Evolutionary conservation across 2,113 vertebrate species (phyloP), one percentile per base, ranked within the genome.

Genomic region (Ictidomys tridecemlineatus): DNA sequence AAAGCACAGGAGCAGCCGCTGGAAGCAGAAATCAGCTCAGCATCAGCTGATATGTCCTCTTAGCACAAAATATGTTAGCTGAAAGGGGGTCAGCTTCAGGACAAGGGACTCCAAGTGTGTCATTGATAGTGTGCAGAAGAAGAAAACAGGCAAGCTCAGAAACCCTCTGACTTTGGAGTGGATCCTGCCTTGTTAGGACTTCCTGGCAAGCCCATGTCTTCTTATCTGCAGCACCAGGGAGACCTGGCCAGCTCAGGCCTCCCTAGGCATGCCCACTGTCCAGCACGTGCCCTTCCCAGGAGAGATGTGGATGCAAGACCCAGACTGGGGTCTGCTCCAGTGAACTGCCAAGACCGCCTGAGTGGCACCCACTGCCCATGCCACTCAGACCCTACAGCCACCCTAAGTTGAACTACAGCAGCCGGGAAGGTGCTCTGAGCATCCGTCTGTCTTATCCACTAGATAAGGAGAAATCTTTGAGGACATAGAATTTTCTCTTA

Each of bases 11-110:
- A 39, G 1, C 26, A 45, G 65, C 53, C 16, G 16, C 16, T 26
- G 16, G 24, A 65, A 69, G 30, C 16, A 56, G 48, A 72, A 11
- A 34, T 39, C 77, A 93, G 45, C 37, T 42, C 30, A 42, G 72
- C 42, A 72, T 17, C 17, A 32, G 51, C 51, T 42, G 28, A 26
- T 2, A 9, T 16, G 8, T 22, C 32, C 1, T 16, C 17, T 45
- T 2, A 0, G 6, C 13, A 12, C 58, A 67, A 30, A 37, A 8
- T 2, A 0, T 8, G 30, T 48, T 45, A 11, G 10, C 6, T 22
- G 0, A 0, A 42, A 51, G 28, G 5, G 4, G 24, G 1, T 5
- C 2, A 10, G 63, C 6, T 45, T 63, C 32, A 2, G 48, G 30
- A 34, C 28, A 22, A 56, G 34, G 16, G 39, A 28, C 0, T 0